Conservation (phyloP, 2,888 invertebrate genomes). For the Cistogaster globosa region DNA sequence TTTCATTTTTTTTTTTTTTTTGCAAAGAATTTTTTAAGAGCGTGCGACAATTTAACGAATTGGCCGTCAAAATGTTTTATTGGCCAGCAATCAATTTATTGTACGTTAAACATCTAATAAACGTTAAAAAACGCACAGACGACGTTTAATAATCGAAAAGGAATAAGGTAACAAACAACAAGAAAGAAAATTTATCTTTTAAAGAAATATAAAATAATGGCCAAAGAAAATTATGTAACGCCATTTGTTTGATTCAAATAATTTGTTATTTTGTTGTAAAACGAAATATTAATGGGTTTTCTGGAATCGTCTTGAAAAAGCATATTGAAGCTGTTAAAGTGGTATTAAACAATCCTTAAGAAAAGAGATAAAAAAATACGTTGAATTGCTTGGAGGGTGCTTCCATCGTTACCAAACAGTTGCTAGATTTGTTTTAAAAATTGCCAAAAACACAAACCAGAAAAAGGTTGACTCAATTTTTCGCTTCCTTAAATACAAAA, state of each 20-base stretch:
- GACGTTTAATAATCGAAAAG: constrained; percentile 37
- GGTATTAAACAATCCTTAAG: not conserved
- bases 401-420: too few species aligned
- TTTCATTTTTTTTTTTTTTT: constrained; percentile 4
- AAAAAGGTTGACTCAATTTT: too few species aligned
- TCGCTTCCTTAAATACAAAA: too few species aligned
- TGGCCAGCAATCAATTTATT: constrained; percentile 76
- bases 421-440: too few species aligned
- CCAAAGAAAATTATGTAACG: constrained; percentile 60
- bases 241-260: constrained; percentile 50
- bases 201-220: constrained; percentile 64
- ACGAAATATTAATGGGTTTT: not conserved
- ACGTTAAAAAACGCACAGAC: constrained; percentile 30
- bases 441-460: too few species aligned
- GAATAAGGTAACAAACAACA: not conserved
- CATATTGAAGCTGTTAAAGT: not conserved
- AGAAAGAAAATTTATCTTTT: constrained; percentile 42
- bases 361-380: not conserved
- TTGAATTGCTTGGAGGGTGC: not conserved
- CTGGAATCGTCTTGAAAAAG: not conserved
- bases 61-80: constrained; percentile 80
- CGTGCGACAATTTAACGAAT: constrained; percentile 76
- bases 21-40: constrained; percentile 29
- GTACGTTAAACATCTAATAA: constrained; percentile 56
- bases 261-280: constrained; percentile 42